Evolutionary conservation across 2,797 vertebrate genomes (phyloP).

Genomic region (Gymnothorax javanicus): DNA sequence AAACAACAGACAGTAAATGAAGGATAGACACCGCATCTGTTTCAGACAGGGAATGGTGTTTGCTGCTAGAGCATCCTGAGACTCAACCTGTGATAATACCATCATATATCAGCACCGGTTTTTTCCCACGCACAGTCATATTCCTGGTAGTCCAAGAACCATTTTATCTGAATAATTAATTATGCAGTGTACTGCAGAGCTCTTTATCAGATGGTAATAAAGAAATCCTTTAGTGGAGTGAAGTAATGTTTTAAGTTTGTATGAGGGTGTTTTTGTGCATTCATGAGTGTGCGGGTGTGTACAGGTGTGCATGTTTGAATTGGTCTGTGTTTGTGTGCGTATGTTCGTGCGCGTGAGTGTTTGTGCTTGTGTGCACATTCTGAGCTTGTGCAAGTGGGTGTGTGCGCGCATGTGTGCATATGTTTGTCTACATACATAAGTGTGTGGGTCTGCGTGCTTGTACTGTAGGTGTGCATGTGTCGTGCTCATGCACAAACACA

Average conservation of each 20-base stretch:
- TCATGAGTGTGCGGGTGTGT: slow-evolving; percentile 16
- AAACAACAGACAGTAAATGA: not conserved
- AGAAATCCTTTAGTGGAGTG: slow-evolving; percentile 45
- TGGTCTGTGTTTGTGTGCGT: not conserved
- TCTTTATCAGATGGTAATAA: slow-evolving; percentile 37
- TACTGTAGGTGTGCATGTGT: not conserved
- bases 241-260: slow-evolving; percentile 42
- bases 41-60: no score
- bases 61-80: no score
- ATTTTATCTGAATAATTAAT: slow-evolving; percentile 28
- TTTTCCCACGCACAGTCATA: not conserved
- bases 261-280: slow-evolving; percentile 37
- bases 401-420: slow-evolving; percentile 15
- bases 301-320: slow-evolving; percentile 1
- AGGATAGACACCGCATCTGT: not conserved
- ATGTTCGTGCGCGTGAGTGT: not conserved
- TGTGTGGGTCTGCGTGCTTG: not conserved
- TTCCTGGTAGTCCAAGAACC: slow-evolving; percentile 8
- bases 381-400: slow-evolving; percentile 37
- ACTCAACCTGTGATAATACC: not conserved
- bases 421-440: not conserved
- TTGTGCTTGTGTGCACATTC: not conserved
- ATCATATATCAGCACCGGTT: not conserved
- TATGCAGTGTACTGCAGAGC: slow-evolving; percentile 18
- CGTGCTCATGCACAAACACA: not conserved